Evolutionary conservation across 2,888 invertebrate genomes (phyloP).

Genomic region (Tetheella fluctuosa): DNA sequence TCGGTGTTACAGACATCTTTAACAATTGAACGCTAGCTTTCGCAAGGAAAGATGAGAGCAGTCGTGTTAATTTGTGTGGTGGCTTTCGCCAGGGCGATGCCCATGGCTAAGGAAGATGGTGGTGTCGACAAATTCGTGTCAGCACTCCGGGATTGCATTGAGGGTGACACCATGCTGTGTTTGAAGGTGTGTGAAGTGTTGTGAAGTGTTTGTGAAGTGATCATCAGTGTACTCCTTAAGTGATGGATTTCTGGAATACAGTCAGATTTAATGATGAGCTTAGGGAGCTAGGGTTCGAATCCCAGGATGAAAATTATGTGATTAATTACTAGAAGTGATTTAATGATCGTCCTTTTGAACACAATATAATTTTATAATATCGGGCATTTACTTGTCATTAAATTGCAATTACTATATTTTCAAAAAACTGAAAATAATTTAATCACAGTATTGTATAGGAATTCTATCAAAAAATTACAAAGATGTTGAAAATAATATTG

Average conservation of each 20-base stretch:
- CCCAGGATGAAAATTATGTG: background rate
- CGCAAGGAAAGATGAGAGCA: constrained; percentile 69
- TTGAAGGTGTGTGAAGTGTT: constrained; percentile 87
- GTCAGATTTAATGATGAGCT: background rate
- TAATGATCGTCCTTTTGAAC: constrained; percentile 22
- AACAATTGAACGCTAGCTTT: constrained; percentile 73
- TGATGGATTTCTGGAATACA: constrained; percentile 36
- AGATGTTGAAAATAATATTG: background rate
- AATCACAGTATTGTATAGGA: background rate
- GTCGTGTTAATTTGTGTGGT: constrained; percentile 63
- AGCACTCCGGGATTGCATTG: constrained; percentile 87
- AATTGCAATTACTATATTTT: no score
- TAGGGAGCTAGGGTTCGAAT: constrained; percentile 6
- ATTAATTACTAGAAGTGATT: background rate
- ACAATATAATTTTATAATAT: background rate
- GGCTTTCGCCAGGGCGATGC: constrained; percentile 65
- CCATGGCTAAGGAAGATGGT: constrained; percentile 71
- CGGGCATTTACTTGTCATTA: background rate
- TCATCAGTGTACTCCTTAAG: constrained; percentile 20
- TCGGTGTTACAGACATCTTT: constrained; percentile 59
- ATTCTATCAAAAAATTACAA: background rate
- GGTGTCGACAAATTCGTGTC: constrained; percentile 69
- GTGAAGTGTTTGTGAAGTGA: constrained; percentile 60
- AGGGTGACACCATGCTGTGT: constrained; percentile 87
- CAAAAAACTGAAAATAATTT: background rate